These are phyloP conservation scores for Polypterus bichir DNA, from an alignment of 2,113 vertebrate species.

Conservation along the genomic window DNA sequence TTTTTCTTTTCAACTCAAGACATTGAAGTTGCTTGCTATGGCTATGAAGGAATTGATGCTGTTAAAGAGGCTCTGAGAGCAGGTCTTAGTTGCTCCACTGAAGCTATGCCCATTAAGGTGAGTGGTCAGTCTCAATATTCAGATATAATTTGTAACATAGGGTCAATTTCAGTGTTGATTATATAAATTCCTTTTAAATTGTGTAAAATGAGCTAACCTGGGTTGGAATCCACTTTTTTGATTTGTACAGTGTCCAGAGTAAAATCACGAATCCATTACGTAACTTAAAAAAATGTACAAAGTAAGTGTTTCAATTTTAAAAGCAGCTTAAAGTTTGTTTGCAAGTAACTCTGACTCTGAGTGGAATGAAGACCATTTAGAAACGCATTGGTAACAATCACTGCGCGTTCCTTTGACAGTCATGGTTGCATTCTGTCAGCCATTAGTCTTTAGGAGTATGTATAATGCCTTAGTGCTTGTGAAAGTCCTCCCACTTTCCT, in stretches of 20 bases:
- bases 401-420: no score
- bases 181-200: background rate
- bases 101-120: conserved; percentile 95
- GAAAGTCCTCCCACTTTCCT: no score
- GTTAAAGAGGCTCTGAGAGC: conserved; percentile 92
- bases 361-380: no score
- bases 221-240: background rate
- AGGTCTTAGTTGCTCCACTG: conserved; percentile 85
- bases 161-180: background rate
- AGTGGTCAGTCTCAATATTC: conserved; percentile 14
- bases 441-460: no score
- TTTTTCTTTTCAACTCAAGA: conserved; percentile 44
- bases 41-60: conserved; percentile 94
- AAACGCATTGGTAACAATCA: no score
- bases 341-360: no score
- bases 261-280: background rate
- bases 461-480: no score
- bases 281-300: no score
- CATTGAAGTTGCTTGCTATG: conserved; percentile 95
- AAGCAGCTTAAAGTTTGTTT: no score
- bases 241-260: background rate
- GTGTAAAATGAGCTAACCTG: background rate
- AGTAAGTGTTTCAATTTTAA: no score
- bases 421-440: no score
- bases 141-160: background rate